Base-by-base conservation (phyloP, 2,888 invertebrate genomes). In the Bursaphelenchus okinawaensis region DNA sequence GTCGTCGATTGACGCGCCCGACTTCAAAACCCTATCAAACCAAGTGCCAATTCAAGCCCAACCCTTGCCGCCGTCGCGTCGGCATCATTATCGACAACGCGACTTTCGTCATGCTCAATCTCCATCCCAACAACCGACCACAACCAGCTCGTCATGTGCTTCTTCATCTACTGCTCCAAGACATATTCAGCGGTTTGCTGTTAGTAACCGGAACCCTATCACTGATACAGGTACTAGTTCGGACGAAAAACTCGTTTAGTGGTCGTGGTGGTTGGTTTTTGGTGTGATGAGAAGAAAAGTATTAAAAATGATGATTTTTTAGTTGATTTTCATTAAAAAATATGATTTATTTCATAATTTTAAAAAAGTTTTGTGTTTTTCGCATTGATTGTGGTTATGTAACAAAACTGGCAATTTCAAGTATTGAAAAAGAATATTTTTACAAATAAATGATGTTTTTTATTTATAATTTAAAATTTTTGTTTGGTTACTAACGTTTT, bases 141-240 rank as follows among this genome's bases (percentile, higher is more conserved):
- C 62, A 24, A 22, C 65, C 9, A 28, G 28, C 20, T 20, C 62
- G 19, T 19, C 55, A 20, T 28, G 22, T 23, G 19, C 28, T 12
- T 27, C 27, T 22, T 31, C 57, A 7, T 40, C 40, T 12, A 40
- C 40, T 16, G 40, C 40, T 1, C 40, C 40, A 40, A 12, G 40
- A n/a, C 72, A 55, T 27, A 28, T 70, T 58, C 71, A 74, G 28
- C 28, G 73, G 16, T 70, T 66, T 29, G 59, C 57, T 16, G 58
- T 75, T n/a, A 56, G 63, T 26, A 72, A 63, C 55, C 61, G 62
- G 19, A 73, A 61, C 22, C 70, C 65, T n/a, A 63, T 73, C 55
- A 70, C 71, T 7, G 70, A 70, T 61, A 70, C 70, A 28, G 70
- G 70, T 70, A 50, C n/a, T n/a, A n/a, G n/a, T 66, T 59, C 9